Conservation (phyloP, 2,797 vertebrate species). For the Gymnocypris eckloni region DNA sequence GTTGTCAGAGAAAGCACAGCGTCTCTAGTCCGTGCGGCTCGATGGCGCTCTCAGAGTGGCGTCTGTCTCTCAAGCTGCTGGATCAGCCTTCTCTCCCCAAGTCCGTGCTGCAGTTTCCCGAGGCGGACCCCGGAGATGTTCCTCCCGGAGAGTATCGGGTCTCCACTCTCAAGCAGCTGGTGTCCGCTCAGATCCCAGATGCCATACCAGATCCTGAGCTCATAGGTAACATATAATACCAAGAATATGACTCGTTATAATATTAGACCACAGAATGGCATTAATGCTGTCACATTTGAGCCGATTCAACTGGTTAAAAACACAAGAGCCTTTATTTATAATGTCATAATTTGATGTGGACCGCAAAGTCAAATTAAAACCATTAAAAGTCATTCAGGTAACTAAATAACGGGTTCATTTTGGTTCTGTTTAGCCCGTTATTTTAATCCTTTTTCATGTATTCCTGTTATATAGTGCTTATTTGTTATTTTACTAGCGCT, state of each 20-base stretch:
- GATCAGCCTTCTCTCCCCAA: slow-evolving; percentile 84
- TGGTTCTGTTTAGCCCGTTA: neutral
- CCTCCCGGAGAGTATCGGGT: slow-evolving; percentile 79
- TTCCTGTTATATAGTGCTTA: neutral
- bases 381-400: neutral
- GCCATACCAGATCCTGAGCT: slow-evolving; percentile 84
- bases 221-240: slow-evolving; percentile 75
- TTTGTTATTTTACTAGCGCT: neutral
- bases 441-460: neutral
- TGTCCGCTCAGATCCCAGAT: slow-evolving; percentile 82
- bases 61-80: slow-evolving; percentile 82
- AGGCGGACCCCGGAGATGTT: slow-evolving; percentile 78
- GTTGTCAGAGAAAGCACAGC: neutral
- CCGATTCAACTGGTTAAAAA: neutral
- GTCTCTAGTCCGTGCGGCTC: neutral
- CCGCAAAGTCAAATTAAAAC: neutral
- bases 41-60: slow-evolving; percentile 82
- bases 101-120: slow-evolving; percentile 80
- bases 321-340: neutral
- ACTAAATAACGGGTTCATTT: neutral
- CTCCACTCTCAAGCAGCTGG: slow-evolving; percentile 82
- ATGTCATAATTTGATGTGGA: no score
- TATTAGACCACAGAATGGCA: no score
- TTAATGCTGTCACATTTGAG: neutral
- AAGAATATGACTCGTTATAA: no score